phyloP scores from a whole-genome alignment of 2,888 invertebrate species.

The Gortyna flavago region DNA sequence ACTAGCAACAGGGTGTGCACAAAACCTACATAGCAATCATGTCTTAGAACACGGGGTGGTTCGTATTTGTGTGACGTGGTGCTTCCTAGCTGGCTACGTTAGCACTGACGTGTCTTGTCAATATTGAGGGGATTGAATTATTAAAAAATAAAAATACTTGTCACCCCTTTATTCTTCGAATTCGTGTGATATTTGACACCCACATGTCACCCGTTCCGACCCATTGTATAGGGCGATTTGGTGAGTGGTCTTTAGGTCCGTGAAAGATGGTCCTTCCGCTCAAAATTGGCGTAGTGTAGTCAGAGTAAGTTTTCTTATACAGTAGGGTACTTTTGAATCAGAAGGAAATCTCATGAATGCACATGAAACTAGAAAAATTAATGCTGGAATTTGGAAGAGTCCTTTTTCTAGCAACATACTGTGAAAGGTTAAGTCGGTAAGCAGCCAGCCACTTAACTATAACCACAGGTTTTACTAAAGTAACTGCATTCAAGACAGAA shows the following conservation, averaged over 20 bases:
- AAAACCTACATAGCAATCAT: constrained; percentile 14
- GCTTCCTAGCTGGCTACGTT: constrained; percentile 15
- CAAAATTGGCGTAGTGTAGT: too few relatives aligned
- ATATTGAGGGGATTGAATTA: constrained; percentile 22
- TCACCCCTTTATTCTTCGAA: constrained; percentile 1
- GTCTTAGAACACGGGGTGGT: constrained; percentile 6
- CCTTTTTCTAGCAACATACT: background rate
- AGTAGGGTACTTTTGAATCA: background rate
- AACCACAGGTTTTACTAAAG: too few relatives aligned
- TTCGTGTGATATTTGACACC: constrained; percentile 14
- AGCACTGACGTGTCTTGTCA: constrained; percentile 49
- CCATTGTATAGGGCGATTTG: background rate
- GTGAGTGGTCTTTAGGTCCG: background rate
- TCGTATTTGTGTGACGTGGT: constrained; percentile 46
- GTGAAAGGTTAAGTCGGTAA: background rate
- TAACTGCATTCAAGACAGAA: too few relatives aligned
- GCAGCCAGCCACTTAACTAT: too few relatives aligned
- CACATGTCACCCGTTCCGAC: background rate
- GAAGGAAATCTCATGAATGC: background rate
- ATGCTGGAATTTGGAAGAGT: background rate
- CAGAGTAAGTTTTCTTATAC: too few relatives aligned
- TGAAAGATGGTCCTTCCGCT: background rate
- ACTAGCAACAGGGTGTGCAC: background rate
- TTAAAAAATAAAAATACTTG: constrained; percentile 2
- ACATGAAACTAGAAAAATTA: background rate